Base-by-base conservation (phyloP, 2,113 vertebrate species). In the Eira barbara region DNA sequence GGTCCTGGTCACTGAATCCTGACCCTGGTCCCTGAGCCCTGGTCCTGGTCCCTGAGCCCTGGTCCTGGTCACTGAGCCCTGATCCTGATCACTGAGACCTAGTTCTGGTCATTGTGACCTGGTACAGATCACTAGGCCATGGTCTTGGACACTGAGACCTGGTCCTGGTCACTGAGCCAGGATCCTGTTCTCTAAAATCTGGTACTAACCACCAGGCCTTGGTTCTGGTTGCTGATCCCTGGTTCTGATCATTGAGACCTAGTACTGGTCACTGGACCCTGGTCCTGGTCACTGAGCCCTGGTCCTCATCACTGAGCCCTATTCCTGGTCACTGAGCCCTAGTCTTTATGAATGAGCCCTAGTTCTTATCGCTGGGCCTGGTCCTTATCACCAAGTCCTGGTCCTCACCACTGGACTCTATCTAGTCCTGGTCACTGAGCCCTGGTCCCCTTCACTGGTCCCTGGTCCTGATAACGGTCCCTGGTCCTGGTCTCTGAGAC, bases 131-230 rank as follows among this genome's bases (percentile, higher is more conserved):
- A n/a, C n/a, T n/a, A n/a, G n/a, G n/a, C 0, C 3, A 4, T 52
- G 27, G 69, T 21, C 31, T 2, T 86, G 4, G 1, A 0, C 21
- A 15, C 3, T 90, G 45, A 0, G 1, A 0, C 36, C 6, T 80
- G n/a, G n/a, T n/a, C n/a, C n/a, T n/a, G n/a, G n/a, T n/a, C n/a
- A 10, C 20, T 71, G 73, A 1, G 2, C 0, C 3, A 3, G 21
- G 47, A 34, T 21, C 31, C 3, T 86, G 7, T 0, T 0, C 21
- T 23, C 2, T 91, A 25, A 0, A 0, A 2, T 31, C 6, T 80
- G 4, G 2, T 23, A 20, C 21, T 74, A 0, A 6, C 14, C 29
- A n/a, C 55, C 21, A 4, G 0, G 14, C 0, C 21, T 11, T 81
- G 4, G 0, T 17, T 23, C 63, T 73, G 21, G 4, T 47, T 4